Evolutionary conservation across 2,797 vertebrate species (phyloP).

Genomic region (Ara ararauna): DNA sequence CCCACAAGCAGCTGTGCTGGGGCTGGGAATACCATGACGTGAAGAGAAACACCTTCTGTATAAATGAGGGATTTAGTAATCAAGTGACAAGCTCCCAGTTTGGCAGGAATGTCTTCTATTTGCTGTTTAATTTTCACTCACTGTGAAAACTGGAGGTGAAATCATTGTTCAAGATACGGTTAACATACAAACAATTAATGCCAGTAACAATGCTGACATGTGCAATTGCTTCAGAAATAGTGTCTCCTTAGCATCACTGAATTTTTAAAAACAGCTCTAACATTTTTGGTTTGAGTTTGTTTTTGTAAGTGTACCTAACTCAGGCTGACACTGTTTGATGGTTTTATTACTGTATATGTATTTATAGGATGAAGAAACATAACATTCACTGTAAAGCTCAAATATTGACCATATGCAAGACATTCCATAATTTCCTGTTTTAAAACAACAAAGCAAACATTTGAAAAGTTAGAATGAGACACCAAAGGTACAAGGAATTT

Average conservation of each 20-base stretch:
- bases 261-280: background rate
- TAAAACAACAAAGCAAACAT: background rate
- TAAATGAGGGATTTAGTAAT: background rate
- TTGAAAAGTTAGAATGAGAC: background rate
- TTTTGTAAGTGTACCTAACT: background rate
- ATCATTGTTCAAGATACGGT: background rate
- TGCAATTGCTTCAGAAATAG: background rate
- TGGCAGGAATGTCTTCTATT: background rate
- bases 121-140: background rate
- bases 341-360: background rate
- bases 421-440: background rate
- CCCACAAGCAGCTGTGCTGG: background rate
- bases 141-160: background rate
- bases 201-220: background rate
- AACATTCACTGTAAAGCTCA: background rate
- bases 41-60: background rate
- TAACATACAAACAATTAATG: background rate
- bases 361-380: background rate
- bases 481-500: background rate
- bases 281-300: background rate
- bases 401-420: background rate
- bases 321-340: background rate
- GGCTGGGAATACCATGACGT: background rate
- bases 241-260: background rate
- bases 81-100: background rate